Evolutionary conservation across 1,140 invertebrate species (phyloP).

Genomic region (Acromyrmex charruanus): DNA sequence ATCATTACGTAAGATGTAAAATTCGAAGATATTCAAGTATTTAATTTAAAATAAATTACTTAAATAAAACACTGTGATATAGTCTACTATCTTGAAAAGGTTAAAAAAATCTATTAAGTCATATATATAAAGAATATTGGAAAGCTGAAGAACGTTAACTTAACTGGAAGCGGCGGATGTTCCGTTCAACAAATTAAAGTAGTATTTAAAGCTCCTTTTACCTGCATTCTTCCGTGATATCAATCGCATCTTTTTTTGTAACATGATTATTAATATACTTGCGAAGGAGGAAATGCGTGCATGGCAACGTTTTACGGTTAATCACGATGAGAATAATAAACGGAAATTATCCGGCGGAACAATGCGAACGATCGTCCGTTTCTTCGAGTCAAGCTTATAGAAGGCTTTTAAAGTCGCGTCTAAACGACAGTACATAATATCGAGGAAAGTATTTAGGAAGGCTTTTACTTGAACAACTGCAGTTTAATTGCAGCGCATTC

Average conservation of each 20-base stretch:
- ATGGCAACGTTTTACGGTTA: neutral
- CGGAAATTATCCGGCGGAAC: conserved; percentile 8
- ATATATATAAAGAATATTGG: neutral
- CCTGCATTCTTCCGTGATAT: conserved; percentile 22
- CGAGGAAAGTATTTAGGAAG: conserved; percentile 44
- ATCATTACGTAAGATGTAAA: neutral
- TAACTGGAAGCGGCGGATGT: neutral
- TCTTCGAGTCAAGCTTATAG: conserved; percentile 11
- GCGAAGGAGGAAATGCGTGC: conserved; percentile 29
- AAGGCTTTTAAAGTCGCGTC: conserved; percentile 34
- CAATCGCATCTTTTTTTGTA: conserved; percentile 19
- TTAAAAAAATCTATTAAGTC: neutral
- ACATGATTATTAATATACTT: conserved; percentile 43
- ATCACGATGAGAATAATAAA: conserved; percentile 19
- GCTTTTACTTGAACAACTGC: conserved; percentile 24
- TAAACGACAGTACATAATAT: conserved; percentile 14
- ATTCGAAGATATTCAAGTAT: neutral
- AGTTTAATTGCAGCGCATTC: conserved; percentile 40
- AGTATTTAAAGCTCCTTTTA: conserved; percentile 48
- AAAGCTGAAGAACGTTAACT: conserved; percentile 3
- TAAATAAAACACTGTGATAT: neutral
- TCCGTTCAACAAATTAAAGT: conserved; percentile 28
- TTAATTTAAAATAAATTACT: neutral
- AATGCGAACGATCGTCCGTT: conserved; percentile 17
- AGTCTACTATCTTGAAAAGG: neutral